Base-by-base conservation (phyloP, 2,888 invertebrate species). In the Chorisops tibialis region DNA sequence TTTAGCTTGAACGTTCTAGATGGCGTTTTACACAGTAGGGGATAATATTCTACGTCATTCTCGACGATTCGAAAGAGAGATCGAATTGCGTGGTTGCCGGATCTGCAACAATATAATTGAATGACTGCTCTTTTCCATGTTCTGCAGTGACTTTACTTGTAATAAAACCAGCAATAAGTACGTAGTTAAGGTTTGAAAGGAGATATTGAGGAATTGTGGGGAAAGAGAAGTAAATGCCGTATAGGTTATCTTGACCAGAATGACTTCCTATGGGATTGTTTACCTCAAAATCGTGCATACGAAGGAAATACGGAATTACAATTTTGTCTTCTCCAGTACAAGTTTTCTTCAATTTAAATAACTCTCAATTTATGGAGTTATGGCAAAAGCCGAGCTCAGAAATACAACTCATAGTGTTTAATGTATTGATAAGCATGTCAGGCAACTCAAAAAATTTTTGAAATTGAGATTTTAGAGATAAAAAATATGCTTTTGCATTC, bases 221-320 rank as follows among this genome's bases (percentile, higher is more conserved):
- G 24, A 58, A 62, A 37, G 22, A 48, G 19, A 38, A 52, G 19
- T 52, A 38, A 16, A 38, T 18, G 16, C 39, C 63, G 35, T 24
- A 49, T 6, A 63, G 14, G 11, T 21, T 59, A 21, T 62, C 22
- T 21, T 59, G 38, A 37, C 43, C 12, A 7, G 63, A 59, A 52
- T 50, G 50, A 16, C 41, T 49, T n/a, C 59, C 59, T 1, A 59
- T 18, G 24, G 59, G 38, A 49, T 59, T 37, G n/a, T 62, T 62
- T 14, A 21, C 39, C 41, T 58, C 62, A 21, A 62, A 58, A 21
- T 61, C 41, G 30, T 61, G 54, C 4, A 37, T 14, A 24, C 54
- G 54, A 21, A 61, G 14, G 38, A 61, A 61, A 38, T 37, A 62
- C 16, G 62, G 62, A 11, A 62, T 39, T 4, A 49, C 11, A n/a